phyloP scores from a whole-genome alignment of 2,797 vertebrate species.

The Bufotes viridis region DNA sequence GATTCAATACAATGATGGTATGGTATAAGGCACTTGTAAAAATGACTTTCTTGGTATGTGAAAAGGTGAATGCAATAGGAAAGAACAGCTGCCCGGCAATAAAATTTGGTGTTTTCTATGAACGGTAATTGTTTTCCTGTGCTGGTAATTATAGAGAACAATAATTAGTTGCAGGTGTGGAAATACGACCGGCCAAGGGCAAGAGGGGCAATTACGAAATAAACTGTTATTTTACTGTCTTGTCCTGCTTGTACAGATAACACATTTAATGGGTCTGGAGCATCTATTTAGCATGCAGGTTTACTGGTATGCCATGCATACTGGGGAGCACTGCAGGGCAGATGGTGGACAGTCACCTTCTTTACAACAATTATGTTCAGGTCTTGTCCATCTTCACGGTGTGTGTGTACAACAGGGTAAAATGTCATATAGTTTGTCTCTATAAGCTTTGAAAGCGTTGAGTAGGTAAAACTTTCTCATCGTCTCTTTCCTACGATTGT shows the following conservation, averaged over 20 bases:
- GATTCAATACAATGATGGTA: neutral
- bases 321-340: neutral
- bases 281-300: neutral
- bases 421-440: neutral
- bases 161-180: conserved; percentile 47
- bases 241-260: neutral
- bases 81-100: conserved; percentile 32
- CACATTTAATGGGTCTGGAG: neutral
- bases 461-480: conserved; percentile 23
- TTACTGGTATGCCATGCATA: neutral
- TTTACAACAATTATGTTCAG: neutral
- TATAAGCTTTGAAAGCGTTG: conserved; percentile 25
- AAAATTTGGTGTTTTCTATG: neutral
- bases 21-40: conserved; percentile 27
- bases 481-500: neutral
- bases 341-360: conserved; percentile 1
- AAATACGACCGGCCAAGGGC: conserved; percentile 13
- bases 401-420: neutral
- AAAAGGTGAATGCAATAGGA: conserved; percentile 15
- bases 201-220: neutral
- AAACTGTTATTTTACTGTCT: neutral
- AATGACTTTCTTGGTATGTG: conserved; percentile 14
- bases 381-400: neutral
- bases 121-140: neutral
- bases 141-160: conserved; percentile 18